Percentiles rank a stretch among this genome's conserved stretches.
Evolutionary conservation across 2,113 vertebrate genomes (phyloP).

Genomic region (Menidia beryllina): DNA sequence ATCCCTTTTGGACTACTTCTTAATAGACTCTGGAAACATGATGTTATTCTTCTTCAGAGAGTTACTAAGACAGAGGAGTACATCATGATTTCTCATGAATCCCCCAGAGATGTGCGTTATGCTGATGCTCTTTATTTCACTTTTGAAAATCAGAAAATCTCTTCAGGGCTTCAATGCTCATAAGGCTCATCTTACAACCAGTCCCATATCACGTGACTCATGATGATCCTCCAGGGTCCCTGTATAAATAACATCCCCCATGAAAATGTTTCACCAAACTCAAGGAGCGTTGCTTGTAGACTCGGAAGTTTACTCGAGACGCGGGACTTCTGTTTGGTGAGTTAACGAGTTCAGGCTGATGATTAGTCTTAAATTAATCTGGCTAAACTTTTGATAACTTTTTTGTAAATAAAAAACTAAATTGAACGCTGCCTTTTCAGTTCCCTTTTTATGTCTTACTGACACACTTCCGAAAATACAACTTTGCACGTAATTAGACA

Average conservation of each 20-base stretch:
- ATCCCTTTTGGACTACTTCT: not conserved
- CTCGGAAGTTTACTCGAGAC: conserved; percentile 17
- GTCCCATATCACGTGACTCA: conserved; percentile 55
- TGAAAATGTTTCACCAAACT: conserved; percentile 39
- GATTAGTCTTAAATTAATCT: not conserved
- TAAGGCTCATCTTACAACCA: conserved; percentile 32
- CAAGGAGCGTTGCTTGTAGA: conserved; percentile 22
- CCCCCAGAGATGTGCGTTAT: not conserved
- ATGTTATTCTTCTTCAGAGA: not conserved
- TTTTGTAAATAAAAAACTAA: not conserved
- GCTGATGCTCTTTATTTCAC: not conserved
- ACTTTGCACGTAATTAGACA: no score
- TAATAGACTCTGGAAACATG: conserved; percentile 9
- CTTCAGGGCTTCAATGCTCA: conserved; percentile 19
- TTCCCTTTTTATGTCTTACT: no score
- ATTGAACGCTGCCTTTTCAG: no score
- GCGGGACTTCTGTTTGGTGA: conserved; percentile 48
- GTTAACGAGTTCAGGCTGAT: conserved; percentile 15
- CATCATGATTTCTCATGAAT: conserved; percentile 10
- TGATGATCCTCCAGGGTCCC: conserved; percentile 30
- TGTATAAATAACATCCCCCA: conserved; percentile 67
- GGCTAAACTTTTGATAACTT: not conserved
- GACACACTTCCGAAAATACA: no score
- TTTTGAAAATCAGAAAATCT: not conserved
- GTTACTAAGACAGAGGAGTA: not conserved